These are phyloP conservation scores for Microcebus jonahi DNA, from an alignment of 2,113 vertebrate genomes.

Conservation along the genomic window DNA sequence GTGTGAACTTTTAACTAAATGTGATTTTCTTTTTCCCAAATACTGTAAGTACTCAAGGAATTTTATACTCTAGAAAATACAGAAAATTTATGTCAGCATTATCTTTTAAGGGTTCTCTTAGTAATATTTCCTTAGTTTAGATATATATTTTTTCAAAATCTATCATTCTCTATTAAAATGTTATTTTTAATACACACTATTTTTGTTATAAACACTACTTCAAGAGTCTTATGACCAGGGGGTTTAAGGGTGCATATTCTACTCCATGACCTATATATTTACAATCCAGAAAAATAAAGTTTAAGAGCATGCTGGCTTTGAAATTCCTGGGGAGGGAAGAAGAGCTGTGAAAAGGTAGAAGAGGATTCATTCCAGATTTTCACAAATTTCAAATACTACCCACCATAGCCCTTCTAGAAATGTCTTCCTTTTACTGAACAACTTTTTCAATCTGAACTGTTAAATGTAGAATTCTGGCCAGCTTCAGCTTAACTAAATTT, in stretches of 20 bases:
- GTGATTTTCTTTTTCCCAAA: not conserved
- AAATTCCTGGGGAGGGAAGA: not conserved
- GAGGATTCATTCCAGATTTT: not conserved
- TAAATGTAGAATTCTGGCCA: conserved; percentile 5
- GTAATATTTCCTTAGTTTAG: not conserved
- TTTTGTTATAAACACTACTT: not conserved
- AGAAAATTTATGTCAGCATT: not conserved
- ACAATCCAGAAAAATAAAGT: not conserved
- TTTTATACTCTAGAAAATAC: conserved; percentile 20
- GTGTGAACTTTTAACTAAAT: conserved; percentile 30
- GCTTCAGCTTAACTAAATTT: conserved; percentile 33
- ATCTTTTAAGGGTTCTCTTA: not conserved
- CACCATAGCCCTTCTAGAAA: not conserved
- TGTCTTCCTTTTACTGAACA: not conserved
- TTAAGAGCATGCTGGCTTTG: not conserved
- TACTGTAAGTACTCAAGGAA: not conserved
- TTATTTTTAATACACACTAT: not conserved
- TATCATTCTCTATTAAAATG: not conserved
- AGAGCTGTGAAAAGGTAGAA: not conserved
- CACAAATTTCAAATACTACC: conserved; percentile 21
- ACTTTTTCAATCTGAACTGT: conserved; percentile 44
- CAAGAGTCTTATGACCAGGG: not conserved
- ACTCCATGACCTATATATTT: not conserved
- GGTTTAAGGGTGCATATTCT: not conserved
- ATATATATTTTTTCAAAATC: not conserved